These are phyloP conservation scores for Stramonita haemastoma DNA, from an alignment of 2,888 invertebrate species.

Conservation along the genomic window DNA sequence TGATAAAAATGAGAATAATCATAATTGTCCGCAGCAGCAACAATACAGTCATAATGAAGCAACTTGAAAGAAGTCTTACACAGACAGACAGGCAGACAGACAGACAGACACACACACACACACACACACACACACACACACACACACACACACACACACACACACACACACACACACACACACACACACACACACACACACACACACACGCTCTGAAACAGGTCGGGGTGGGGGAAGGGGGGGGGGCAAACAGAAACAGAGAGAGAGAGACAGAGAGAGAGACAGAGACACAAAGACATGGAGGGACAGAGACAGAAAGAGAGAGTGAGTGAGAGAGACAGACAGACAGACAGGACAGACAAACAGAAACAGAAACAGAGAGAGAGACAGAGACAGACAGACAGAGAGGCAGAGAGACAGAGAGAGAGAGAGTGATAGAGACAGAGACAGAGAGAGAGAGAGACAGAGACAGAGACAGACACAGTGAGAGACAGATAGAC, in stretches of 20 bases:
- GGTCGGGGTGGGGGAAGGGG: no score
- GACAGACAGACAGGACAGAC: conserved; percentile 14
- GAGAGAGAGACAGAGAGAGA: background rate
- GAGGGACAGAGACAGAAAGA: no score
- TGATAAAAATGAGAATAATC: no score
- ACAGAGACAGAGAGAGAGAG: background rate
- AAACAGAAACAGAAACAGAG: background rate
- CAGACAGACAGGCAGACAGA: background rate
- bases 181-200: background rate
- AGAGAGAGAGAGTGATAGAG: background rate
- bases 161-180: no score
- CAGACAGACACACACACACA: background rate
- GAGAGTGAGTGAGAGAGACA: background rate
- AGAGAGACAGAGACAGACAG: background rate
- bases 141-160: no score
- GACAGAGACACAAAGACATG: background rate
- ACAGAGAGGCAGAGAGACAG: background rate
- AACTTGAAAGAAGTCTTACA: background rate
- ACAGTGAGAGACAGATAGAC: background rate
- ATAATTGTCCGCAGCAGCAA: no score
- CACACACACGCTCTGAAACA: no score
- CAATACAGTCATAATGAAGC: no score
- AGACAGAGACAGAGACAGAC: background rate
- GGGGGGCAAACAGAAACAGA: background rate
- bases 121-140: background rate